These are phyloP conservation scores for Silurus lanzhouensis DNA, from an alignment of 2,797 vertebrate species.

Conservation along the genomic window DNA sequence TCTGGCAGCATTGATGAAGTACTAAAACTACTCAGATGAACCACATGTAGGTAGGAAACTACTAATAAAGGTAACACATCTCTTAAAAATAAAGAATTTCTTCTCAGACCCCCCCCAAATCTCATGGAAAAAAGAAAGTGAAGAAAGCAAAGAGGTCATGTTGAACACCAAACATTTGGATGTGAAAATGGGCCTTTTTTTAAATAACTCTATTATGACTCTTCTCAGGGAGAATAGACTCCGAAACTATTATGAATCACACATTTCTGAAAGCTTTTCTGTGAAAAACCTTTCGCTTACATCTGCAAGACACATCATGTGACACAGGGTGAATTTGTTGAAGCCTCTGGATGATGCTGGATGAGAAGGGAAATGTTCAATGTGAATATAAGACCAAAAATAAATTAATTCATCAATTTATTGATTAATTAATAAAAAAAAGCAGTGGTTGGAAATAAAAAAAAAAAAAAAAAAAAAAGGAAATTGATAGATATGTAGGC, in stretches of 20 bases:
- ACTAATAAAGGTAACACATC: too few species aligned
- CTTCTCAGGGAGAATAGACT: background rate
- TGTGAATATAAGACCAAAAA: conserved; percentile 27
- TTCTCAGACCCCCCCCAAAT: too few species aligned
- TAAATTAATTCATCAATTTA: too few species aligned
- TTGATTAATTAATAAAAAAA: background rate
- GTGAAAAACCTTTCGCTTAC: background rate
- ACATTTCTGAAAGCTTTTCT: background rate
- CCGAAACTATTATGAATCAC: background rate
- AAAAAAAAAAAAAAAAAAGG: background rate
- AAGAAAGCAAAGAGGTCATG: background rate
- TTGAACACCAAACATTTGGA: conserved; percentile 26
- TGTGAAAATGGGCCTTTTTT: background rate
- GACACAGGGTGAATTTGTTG: conserved; percentile 28
- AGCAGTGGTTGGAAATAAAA: background rate
- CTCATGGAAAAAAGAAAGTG: background rate
- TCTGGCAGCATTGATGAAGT: too few species aligned
- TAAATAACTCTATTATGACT: background rate
- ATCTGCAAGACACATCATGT: background rate
- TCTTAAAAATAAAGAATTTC: too few species aligned
- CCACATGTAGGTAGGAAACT: too few species aligned
- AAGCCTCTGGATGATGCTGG: conserved; percentile 10
- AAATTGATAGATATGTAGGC: conserved; percentile 43
- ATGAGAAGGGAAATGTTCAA: conserved; percentile 24
- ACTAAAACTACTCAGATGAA: too few species aligned